phyloP scores from a whole-genome alignment of 2,888 invertebrate species.

The Acholoe squamosa region DNA sequence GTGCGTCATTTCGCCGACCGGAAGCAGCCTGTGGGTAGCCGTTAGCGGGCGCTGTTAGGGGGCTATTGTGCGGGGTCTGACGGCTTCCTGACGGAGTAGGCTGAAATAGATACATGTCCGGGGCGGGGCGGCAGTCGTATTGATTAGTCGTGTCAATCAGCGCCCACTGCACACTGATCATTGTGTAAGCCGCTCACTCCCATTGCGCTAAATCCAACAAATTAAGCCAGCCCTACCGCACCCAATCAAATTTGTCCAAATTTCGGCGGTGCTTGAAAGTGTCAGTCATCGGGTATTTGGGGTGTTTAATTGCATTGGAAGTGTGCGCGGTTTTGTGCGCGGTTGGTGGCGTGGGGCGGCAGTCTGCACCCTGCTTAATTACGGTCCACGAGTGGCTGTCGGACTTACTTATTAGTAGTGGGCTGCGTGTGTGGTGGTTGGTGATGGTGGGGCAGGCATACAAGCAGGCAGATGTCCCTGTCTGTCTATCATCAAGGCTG shows the following conservation, averaged over 20 bases:
- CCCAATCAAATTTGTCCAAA: constrained; percentile 64
- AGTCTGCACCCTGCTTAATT: constrained; percentile 36
- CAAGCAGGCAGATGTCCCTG: not conserved
- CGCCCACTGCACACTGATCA: not conserved
- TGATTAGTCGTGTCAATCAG: constrained; percentile 60
- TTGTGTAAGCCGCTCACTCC: constrained; percentile 59
- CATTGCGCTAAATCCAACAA: constrained; percentile 63
- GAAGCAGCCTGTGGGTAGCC: not conserved
- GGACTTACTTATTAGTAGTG: constrained; percentile 54
- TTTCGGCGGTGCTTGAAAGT: constrained; percentile 59
- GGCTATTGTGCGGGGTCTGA: constrained; percentile 6
- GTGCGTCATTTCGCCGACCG: constrained; percentile 34
- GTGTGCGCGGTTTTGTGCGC: constrained; percentile 57
- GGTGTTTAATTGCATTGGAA: constrained; percentile 63
- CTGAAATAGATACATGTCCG: constrained; percentile 50
- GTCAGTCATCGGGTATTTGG: constrained; percentile 55
- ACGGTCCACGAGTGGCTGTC: constrained; percentile 51
- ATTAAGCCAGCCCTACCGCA: constrained; percentile 43
- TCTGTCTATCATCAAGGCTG: not conserved
- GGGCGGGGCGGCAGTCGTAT: constrained; percentile 27
- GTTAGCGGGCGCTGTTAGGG: not conserved
- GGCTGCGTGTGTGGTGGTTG: not conserved
- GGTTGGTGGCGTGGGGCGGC: constrained; percentile 35
- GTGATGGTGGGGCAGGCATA: not conserved
- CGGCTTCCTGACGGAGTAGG: not conserved